Conservation (phyloP, 2,888 invertebrate genomes). For the Sesamia inferens region DNA sequence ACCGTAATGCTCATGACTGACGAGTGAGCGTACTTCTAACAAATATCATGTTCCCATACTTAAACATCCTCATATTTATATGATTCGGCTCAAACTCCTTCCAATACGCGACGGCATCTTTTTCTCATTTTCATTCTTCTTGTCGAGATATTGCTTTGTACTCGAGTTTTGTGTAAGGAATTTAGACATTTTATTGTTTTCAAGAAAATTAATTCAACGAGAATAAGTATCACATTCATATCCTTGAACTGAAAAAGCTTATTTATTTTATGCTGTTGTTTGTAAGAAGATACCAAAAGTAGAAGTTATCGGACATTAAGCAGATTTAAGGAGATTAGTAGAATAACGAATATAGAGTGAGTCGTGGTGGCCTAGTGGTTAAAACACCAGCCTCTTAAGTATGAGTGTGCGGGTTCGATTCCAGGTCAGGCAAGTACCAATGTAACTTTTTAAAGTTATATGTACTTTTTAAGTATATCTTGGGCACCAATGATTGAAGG, state of each 20-base stretch:
- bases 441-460: no score
- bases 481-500: no score
- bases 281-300: background rate
- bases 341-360: no score
- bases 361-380: no score
- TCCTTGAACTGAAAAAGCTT: constrained; percentile 4
- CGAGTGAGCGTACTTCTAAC: constrained; percentile 34
- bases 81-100: constrained; percentile 29
- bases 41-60: constrained; percentile 21
- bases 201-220: background rate
- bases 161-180: constrained; percentile 5
- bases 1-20: constrained; percentile 16
- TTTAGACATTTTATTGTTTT: constrained; percentile 11
- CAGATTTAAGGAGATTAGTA: no score
- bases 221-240: background rate
- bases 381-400: no score
- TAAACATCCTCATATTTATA: constrained; percentile 5
- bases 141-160: constrained; percentile 32
- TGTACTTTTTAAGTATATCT: no score
- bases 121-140: constrained; percentile 34
- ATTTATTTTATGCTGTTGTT: constrained; percentile 1
- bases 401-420: no score
- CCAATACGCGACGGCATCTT: constrained; percentile 9
- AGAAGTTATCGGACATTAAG: no score
- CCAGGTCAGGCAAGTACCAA: no score